Evolutionary conservation across 2,888 invertebrate species (phyloP), one percentile per base, ranked within the genome.

Genomic region (Cheilosia soror): DNA sequence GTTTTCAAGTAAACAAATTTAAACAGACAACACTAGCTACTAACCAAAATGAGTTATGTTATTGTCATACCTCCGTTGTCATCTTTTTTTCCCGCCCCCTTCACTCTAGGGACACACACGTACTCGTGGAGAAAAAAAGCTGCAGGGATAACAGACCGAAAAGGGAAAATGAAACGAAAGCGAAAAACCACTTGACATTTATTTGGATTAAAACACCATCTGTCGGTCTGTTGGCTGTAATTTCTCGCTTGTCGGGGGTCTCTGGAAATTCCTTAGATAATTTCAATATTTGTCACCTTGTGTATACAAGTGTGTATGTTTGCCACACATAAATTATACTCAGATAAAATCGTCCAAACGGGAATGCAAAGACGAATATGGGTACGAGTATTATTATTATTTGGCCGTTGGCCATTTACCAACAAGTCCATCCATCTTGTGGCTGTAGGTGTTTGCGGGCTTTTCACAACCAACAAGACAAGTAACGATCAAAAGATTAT

Each of bases 161-260:
- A 11, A 40, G 53, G 15, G 47, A 37, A 37, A 37, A 37, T 37
- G 37, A 37, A 37, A 37, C 37, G 37, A 37, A 75, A 58, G 75
- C 69, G 65, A 57, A 71, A 80, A 76, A 85, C 84, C 84, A 85
- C 84, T 85, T 85, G 84, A 85, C 84, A 85, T 80, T 80, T 80
- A 80, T 85, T 85, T 85, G 80, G 84, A 85, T 85, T 85, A 85
- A 85, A 85, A 85, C 75, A 85, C 84, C 84, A 85, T 85, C 84
- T 85, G 84, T 85, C 84, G 80, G 75, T 66, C 53, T 49, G 78
- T 25, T 65, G 44, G 80, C 80, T 63, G 60, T 68, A 75, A 68
- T 80, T 51, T 47, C 60, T 65, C 53, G 58, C 40, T 66, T 55
- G 66, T 55, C 25, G 15, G 31, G 20, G 66, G 65, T 73, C 49